phyloP scores from a whole-genome alignment of 2,888 invertebrate genomes.

The Spatulosminthurus flaviceps region DNA sequence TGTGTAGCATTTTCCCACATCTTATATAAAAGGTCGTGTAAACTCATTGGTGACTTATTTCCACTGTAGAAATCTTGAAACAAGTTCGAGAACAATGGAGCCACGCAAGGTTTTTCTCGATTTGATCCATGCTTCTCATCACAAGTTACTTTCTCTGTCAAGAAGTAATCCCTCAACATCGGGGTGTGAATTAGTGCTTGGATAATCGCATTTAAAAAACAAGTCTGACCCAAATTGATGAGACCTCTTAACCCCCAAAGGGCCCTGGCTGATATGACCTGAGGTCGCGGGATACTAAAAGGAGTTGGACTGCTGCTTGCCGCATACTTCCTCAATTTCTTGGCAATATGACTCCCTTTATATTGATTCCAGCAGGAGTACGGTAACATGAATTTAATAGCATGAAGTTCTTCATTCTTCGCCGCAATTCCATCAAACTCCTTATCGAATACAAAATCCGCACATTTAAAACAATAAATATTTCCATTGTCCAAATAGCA shows the following conservation, averaged over 20 bases:
- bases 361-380: background rate
- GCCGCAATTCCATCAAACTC: conserved; percentile 70
- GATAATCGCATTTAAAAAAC: conserved; percentile 98
- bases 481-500: conserved; percentile 89
- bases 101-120: conserved; percentile 74
- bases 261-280: conserved; percentile 49
- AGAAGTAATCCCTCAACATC: conserved; percentile 90
- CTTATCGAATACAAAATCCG: conserved; percentile 90
- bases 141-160: conserved; percentile 92
- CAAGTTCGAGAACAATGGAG: conserved; percentile 93
- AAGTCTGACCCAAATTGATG: conserved; percentile 95
- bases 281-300: conserved; percentile 9
- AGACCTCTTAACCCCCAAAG: conserved; percentile 83
- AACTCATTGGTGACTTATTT: conserved; percentile 83
- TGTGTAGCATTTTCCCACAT: conserved; percentile 76
- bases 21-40: conserved; percentile 84
- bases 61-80: conserved; percentile 98
- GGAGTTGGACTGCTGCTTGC: conserved; percentile 6
- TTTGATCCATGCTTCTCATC: conserved; percentile 59
- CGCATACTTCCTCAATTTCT: conserved; percentile 22
- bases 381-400: conserved; percentile 69
- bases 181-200: conserved; percentile 96
- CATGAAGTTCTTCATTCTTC: conserved; percentile 72
- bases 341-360: conserved; percentile 9
- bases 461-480: conserved; percentile 87